phyloP scores from a whole-genome alignment of 1,140 invertebrate species.

The Caenorhabditis brenneri region DNA sequence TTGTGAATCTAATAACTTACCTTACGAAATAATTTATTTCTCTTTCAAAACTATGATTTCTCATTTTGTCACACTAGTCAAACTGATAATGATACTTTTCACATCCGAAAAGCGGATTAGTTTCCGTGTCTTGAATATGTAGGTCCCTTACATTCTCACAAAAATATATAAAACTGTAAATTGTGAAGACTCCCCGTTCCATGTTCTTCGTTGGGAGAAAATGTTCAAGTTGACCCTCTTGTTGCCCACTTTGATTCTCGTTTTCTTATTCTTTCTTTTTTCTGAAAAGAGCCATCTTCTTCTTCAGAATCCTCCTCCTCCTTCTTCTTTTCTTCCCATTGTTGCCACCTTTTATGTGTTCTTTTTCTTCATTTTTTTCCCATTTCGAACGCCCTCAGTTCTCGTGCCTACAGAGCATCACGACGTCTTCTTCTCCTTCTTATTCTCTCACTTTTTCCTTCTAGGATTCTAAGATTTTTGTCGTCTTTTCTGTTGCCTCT shows the following conservation, averaged over 20 bases:
- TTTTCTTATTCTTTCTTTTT: background rate
- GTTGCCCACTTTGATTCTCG: background rate
- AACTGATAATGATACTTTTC: too few species aligned
- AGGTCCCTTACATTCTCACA: too few species aligned
- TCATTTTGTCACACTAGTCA: too few species aligned
- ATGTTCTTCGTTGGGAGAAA: too few species aligned
- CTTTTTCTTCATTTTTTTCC: background rate
- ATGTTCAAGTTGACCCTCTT: background rate
- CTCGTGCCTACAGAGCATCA: background rate
- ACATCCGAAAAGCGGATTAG: too few species aligned
- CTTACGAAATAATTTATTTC: too few species aligned
- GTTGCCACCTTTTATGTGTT: constrained; percentile 1
- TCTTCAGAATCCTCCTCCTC: background rate
- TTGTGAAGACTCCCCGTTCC: too few species aligned
- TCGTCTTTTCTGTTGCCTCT: background rate
- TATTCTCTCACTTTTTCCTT: constrained; percentile 18
- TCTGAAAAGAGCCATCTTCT: constrained; percentile 1
- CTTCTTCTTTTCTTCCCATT: background rate
- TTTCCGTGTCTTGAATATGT: too few species aligned
- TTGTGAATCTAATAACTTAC: too few species aligned
- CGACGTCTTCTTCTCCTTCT: background rate
- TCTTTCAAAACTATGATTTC: too few species aligned
- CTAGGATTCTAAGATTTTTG: background rate
- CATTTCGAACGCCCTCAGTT: constrained; percentile 16
- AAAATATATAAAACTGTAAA: too few species aligned